Conservation (phyloP, 2,888 invertebrate species). For the Pollenia amentaria region DNA sequence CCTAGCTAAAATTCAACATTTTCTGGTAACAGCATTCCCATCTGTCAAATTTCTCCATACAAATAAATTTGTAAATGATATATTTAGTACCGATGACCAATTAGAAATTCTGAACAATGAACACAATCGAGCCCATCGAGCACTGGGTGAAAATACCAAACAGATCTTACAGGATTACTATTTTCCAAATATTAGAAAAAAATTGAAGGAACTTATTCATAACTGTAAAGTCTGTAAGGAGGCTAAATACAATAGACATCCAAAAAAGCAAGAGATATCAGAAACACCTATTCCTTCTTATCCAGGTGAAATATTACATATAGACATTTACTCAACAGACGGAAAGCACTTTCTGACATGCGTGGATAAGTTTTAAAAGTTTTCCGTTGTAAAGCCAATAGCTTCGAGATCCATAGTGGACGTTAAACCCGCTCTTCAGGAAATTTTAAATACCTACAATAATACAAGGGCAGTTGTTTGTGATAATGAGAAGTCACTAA, state of each 20-base stretch:
- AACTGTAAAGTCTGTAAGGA: constrained; percentile 37
- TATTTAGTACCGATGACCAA: too few relatives aligned
- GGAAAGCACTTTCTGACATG: constrained; percentile 42
- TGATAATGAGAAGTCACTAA: constrained; percentile 29
- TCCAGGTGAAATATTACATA: constrained; percentile 39
- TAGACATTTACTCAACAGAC: constrained; percentile 51
- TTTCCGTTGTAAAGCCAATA: constrained; percentile 66
- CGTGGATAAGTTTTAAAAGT: constrained; percentile 60
- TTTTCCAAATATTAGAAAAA: constrained; percentile 48
- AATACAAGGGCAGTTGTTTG: background rate
- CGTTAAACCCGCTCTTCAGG: constrained; percentile 20
- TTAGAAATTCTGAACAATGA: constrained; percentile 59
- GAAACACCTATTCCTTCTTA: constrained; percentile 16
- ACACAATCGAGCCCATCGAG: constrained; percentile 46
- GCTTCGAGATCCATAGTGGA: constrained; percentile 71
- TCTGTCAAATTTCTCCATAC: constrained; percentile 48
- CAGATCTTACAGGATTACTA: constrained; percentile 52
- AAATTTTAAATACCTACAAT: background rate
- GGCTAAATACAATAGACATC: constrained; percentile 48
- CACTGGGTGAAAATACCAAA: constrained; percentile 40
- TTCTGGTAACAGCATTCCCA: constrained; percentile 15
- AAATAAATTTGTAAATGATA: constrained; percentile 58
- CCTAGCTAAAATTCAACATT: constrained; percentile 41
- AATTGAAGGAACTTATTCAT: constrained; percentile 22
- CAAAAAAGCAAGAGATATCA: constrained; percentile 1